Percentiles rank a stretch among this genome's conserved stretches.
These are phyloP conservation scores for Panthera uncia DNA, from an alignment of 2,113 vertebrate genomes.

Conservation along the genomic window DNA sequence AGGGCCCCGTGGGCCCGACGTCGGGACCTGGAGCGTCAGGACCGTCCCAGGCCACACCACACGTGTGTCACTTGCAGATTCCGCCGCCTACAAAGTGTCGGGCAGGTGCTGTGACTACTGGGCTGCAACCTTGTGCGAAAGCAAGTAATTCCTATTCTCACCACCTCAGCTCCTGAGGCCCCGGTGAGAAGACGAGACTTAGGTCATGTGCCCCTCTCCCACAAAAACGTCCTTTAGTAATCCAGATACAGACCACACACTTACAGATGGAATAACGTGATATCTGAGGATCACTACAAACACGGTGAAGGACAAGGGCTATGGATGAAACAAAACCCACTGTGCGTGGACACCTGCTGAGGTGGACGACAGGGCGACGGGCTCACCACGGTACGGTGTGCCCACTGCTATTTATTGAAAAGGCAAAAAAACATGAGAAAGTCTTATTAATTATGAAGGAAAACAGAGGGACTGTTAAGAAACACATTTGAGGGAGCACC, in stretches of 20 bases:
- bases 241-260: too few relatives aligned
- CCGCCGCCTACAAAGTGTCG: background rate
- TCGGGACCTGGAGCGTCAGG: background rate
- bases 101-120: background rate
- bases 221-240: too few relatives aligned
- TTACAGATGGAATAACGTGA: background rate
- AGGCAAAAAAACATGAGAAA: background rate
- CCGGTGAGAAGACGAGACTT: background rate
- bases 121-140: too few relatives aligned
- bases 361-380: rapidly evolving
- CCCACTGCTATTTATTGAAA: background rate
- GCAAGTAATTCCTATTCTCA: background rate
- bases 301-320: too few relatives aligned
- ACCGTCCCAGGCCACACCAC: background rate
- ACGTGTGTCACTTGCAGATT: rapidly evolving
- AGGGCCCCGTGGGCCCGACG: rapidly evolving
- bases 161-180: background rate
- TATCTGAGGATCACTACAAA: background rate
- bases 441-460: background rate
- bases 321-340: rapidly evolving
- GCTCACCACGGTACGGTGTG: rapidly evolving
- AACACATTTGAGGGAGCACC: background rate
- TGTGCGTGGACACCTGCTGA: rapidly evolving
- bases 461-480: background rate
- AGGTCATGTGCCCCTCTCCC: background rate